Percentiles rank a stretch among this genome's conserved stretches.
Conservation (phyloP, 2,888 invertebrate genomes). For the Scaptomyza cyrtandrae region DNA sequence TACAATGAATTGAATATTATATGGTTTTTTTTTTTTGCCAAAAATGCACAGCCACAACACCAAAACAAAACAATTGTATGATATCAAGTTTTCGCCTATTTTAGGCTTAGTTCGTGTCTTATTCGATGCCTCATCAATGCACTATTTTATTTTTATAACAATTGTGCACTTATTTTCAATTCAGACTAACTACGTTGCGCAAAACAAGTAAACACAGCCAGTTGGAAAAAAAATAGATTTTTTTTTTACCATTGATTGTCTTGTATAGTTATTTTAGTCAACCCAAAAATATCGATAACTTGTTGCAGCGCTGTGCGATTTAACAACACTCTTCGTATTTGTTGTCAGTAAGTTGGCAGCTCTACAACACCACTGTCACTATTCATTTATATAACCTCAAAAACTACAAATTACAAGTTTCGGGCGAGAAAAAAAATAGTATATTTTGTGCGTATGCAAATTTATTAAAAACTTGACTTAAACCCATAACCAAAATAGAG, state of each 20-base stretch:
- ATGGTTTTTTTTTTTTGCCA: neutral
- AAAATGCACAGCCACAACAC: slow-evolving; percentile 2
- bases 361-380: slow-evolving; percentile 23
- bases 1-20: neutral
- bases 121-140: slow-evolving; percentile 44
- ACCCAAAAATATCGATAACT: slow-evolving; percentile 46
- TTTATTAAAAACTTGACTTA: slow-evolving; percentile 50
- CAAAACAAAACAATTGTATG: slow-evolving; percentile 29
- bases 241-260: slow-evolving; percentile 45
- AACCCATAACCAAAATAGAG: slow-evolving; percentile 13
- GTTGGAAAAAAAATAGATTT: slow-evolving; percentile 30
- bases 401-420: slow-evolving; percentile 45
- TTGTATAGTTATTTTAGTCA: slow-evolving; percentile 27
- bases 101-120: slow-evolving; percentile 33
- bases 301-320: slow-evolving; percentile 41
- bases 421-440: slow-evolving; percentile 22
- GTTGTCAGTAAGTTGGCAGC: slow-evolving; percentile 37
- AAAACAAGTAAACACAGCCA: slow-evolving; percentile 37
- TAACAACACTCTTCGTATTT: slow-evolving; percentile 30
- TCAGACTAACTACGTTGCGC: slow-evolving; percentile 25
- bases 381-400: slow-evolving; percentile 62
- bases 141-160: slow-evolving; percentile 13
- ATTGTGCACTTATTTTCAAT: slow-evolving; percentile 15
- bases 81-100: slow-evolving; percentile 35
- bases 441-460: slow-evolving; percentile 31